Evolutionary conservation across 2,888 invertebrate species (phyloP).

Genomic region (Abrostola tripartita): DNA sequence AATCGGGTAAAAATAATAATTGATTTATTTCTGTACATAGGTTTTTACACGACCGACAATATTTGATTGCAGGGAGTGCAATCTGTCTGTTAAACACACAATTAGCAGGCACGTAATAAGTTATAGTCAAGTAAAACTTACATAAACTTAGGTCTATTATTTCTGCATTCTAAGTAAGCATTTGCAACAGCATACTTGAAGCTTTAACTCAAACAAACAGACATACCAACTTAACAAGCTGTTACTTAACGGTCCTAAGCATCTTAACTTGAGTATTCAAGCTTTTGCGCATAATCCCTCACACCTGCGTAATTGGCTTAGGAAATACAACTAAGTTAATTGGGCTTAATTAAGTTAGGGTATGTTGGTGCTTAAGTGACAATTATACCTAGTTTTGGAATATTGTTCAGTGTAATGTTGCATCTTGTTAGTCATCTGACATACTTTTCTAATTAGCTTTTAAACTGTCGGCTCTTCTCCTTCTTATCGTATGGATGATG

Average conservation of each 20-base stretch:
- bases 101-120: no score
- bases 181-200: background rate
- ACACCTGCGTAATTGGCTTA: background rate
- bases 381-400: background rate
- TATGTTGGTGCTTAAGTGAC: background rate
- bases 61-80: no score
- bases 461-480: no score
- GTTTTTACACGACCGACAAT: no score
- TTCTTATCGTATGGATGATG: no score
- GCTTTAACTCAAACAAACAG: conserved; percentile 1
- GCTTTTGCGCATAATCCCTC: background rate
- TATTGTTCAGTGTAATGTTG: background rate
- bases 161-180: background rate
- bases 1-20: no score
- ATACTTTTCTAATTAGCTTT: background rate
- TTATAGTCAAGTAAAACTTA: no score
- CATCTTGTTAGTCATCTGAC: background rate
- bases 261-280: background rate
- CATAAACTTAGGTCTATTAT: background rate
- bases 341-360: background rate
- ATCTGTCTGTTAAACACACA: no score
- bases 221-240: background rate
- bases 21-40: no score
- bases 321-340: background rate
- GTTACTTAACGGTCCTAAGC: conserved; percentile 3